Evolutionary conservation across 1,140 invertebrate species (phyloP).

Genomic region (Lordiphosa stackelbergi): DNA sequence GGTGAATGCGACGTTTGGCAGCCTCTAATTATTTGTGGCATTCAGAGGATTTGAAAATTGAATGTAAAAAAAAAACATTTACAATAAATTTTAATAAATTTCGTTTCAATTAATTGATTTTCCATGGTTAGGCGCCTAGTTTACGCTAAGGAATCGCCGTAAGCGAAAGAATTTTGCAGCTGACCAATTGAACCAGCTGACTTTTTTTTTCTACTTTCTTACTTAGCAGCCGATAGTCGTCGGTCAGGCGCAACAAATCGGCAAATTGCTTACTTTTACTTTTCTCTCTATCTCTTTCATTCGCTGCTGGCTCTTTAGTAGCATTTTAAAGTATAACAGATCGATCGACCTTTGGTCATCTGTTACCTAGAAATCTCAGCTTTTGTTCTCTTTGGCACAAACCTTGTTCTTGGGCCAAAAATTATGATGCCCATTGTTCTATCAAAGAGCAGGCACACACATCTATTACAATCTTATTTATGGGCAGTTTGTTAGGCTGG

Average conservation of each 20-base stretch:
- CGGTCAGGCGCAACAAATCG: conserved; percentile 15
- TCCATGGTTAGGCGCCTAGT: conserved; percentile 12
- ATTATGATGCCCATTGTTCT: conserved; percentile 9
- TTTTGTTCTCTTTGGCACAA: conserved; percentile 4
- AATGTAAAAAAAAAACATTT: too few species aligned
- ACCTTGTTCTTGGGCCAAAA: not conserved
- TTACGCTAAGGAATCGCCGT: not conserved
- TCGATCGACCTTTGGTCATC: conserved; percentile 6
- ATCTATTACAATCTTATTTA: conserved; percentile 26
- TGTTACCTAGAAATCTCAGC: conserved; percentile 14
- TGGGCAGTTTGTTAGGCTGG: conserved; percentile 16
- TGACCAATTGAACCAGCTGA: conserved; percentile 11
- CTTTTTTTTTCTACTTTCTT: conserved; percentile 15
- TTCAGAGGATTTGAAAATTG: too few species aligned
- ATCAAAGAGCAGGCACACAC: not conserved
- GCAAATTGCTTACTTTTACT: conserved; percentile 25
- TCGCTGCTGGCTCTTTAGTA: conserved; percentile 1
- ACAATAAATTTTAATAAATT: conserved; percentile 4
- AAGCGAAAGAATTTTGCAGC: not conserved
- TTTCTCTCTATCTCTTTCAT: conserved; percentile 1
- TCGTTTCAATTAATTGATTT: conserved; percentile 15
- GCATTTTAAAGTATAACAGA: conserved; percentile 12
- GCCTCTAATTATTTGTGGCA: too few species aligned
- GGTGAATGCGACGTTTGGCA: too few species aligned
- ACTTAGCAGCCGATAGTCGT: not conserved